A percentile compares a stretch with the other conserved stretches of the same genome.
phyloP scores from a whole-genome alignment of 2,113 vertebrate species.

The Eonycteris spelaea region DNA sequence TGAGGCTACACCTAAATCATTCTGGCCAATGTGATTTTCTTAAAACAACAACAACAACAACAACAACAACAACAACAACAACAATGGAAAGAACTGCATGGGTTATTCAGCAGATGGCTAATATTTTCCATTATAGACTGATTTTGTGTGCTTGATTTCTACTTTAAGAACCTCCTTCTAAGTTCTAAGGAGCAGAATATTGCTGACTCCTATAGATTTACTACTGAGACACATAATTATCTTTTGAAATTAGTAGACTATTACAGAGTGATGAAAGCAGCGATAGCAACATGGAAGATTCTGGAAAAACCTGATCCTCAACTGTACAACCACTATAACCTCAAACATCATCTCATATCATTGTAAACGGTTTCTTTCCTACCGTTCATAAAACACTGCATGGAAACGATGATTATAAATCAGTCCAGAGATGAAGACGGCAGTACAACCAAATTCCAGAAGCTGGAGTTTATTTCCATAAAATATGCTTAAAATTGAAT shows the following conservation, averaged over 20 bases:
- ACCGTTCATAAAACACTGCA: neutral
- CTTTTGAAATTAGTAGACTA: neutral
- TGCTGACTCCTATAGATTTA: neutral
- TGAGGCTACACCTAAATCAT: neutral
- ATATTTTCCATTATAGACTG: neutral
- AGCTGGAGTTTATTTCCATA: neutral
- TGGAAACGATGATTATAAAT: neutral
- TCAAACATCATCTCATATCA: neutral
- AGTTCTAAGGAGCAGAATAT: neutral
- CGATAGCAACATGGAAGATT: neutral
- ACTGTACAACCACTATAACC: neutral
- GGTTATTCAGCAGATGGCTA: neutral
- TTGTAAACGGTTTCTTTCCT: neutral
- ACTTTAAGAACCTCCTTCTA: neutral
- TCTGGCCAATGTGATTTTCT: neutral
- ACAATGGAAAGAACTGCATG: neutral
- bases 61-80: no score
- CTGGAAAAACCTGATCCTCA: neutral
- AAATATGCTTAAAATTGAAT: neutral
- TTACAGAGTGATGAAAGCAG: neutral
- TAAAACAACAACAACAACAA: no score
- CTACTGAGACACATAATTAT: neutral
- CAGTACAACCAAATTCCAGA: neutral
- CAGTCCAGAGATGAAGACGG: neutral
- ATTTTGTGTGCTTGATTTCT: neutral